These are phyloP conservation scores for Tinea semifulvella DNA, from an alignment of 2,888 invertebrate species.

Conservation along the genomic window DNA sequence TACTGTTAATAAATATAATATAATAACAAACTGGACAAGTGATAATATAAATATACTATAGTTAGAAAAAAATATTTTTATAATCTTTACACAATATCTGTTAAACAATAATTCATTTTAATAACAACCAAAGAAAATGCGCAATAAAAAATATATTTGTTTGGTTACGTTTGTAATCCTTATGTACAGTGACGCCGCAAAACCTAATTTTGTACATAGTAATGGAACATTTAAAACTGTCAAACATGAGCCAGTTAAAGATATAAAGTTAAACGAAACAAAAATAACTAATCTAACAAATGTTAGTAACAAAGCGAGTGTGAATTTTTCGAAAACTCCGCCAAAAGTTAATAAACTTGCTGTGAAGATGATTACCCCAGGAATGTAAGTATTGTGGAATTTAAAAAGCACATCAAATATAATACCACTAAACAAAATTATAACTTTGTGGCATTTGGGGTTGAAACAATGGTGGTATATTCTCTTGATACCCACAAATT, in stretches of 20 bases:
- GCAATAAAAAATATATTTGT: too few relatives aligned
- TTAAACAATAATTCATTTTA: not conserved
- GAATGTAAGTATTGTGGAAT: conserved; percentile 43
- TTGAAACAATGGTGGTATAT: too few relatives aligned
- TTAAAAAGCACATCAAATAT: too few relatives aligned
- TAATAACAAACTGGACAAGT: too few relatives aligned
- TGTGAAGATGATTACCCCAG: conserved; percentile 33
- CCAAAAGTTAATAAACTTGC: not conserved
- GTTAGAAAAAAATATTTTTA: too few relatives aligned
- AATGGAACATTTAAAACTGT: not conserved
- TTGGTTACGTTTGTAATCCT: not conserved
- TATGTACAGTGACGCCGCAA: not conserved
- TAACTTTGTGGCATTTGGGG: too few relatives aligned
- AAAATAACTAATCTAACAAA: not conserved
- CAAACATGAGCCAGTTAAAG: not conserved
- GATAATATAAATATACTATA: too few relatives aligned
- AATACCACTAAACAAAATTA: too few relatives aligned
- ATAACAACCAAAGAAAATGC: not conserved
- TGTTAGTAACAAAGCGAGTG: not conserved
- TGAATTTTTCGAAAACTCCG: not conserved
- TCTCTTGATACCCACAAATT: too few relatives aligned
- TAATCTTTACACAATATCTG: too few relatives aligned
- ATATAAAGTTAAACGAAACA: not conserved
- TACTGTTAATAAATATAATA: too few relatives aligned
- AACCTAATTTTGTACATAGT: not conserved